Percentiles rank a stretch among this genome's conserved stretches.
phyloP scores from a whole-genome alignment of 2,113 vertebrate genomes.

The Boulengeromyrus knoepffleri region DNA sequence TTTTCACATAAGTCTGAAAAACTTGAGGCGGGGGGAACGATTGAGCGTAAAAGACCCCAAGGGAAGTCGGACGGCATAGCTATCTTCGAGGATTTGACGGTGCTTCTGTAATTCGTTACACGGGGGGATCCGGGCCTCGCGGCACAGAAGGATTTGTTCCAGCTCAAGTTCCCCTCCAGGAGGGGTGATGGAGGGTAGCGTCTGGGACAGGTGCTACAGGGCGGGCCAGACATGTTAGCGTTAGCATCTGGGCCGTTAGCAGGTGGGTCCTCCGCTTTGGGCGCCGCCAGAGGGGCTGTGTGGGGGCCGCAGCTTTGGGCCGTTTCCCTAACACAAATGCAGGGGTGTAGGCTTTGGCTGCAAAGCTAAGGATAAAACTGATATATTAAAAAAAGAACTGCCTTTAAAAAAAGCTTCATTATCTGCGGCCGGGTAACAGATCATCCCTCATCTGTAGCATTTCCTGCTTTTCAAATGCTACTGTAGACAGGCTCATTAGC shows the following conservation, averaged over 20 bases:
- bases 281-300: neutral
- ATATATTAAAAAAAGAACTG: neutral
- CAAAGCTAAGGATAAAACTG: neutral
- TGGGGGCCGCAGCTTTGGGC: neutral
- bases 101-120: neutral
- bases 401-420: neutral
- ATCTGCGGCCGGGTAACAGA: neutral
- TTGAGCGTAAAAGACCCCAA: neutral
- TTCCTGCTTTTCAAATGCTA: neutral
- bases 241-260: neutral
- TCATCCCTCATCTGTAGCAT: neutral
- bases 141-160: neutral
- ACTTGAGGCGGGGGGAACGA: neutral
- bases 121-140: neutral
- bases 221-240: neutral
- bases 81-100: neutral
- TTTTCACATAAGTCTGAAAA: neutral
- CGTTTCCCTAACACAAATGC: neutral
- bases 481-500: neutral
- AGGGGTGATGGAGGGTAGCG: neutral
- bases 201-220: neutral
- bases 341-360: neutral
- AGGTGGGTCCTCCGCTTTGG: neutral
- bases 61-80: neutral
- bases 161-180: neutral